Base-by-base conservation (phyloP, 2,113 vertebrate genomes). In the Acanthisitta chloris region DNA sequence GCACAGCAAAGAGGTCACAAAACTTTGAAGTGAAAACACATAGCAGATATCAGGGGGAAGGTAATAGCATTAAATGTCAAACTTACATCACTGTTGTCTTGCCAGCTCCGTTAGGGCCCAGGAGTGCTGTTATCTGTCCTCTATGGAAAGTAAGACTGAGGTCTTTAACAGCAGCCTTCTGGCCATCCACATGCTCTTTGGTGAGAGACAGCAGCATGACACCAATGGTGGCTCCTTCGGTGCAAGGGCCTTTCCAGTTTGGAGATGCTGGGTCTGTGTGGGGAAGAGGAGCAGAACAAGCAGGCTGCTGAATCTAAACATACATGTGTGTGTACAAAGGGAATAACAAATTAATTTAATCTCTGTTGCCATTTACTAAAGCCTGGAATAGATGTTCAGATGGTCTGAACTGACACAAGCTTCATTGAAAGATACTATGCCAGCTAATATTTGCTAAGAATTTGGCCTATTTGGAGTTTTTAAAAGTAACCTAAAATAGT, bases 81-180 rank as follows among this genome's bases (percentile, higher is more conserved):
- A 91, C 97, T 40, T 65, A 98, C 97, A 98, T 96, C 43, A 98
- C 66, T 3, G 98, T 98, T 80, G 98, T 98, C 81, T 98, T 98
- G 69, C 98, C 98, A 26, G 98, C 97, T 10, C 98, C 96, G 1
- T 98, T 98, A 42, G 97, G 91, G 16, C 98, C 98, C 92, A 98
- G 65, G 31, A 98, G 86, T 0, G 96, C 97, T 3, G 97, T 98
- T 96, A 98, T 97, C 78, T 98, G 98, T 67, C 89, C 96, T 52
- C 76, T 93, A 13, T 88, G 86, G 88, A 98, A 98, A 76, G 94
- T 93, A 70, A 98, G 86, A 24, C 64, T 98, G 84, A 98, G 97
- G 64, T 98, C 95, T 76, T 88, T 94, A 40, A 98, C 49, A 14
- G 93, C 97, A 1, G 49, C 87, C 43, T 93, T 93, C 61, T 92